Evolutionary conservation across 1,140 invertebrate species (phyloP), one percentile per base, ranked within the genome.

Genomic region (Condylostylus longicornis): DNA sequence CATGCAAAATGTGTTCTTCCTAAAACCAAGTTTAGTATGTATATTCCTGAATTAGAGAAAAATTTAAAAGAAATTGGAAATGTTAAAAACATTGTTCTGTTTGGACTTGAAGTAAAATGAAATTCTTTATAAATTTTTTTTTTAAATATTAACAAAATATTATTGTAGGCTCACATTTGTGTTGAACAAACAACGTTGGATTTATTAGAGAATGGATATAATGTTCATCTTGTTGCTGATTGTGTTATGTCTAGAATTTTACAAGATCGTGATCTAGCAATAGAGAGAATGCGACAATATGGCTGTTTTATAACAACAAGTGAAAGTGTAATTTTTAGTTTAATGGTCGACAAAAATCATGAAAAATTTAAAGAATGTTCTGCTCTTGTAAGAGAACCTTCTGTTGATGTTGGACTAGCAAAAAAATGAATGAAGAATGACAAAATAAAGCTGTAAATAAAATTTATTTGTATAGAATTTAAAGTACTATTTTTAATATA

Each of bases 21-120:
- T 15, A 94, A 93, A 60, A 85, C 80, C 2, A 68, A 69, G 45
- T 93, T 93, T 54, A 86, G 81, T 25, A 94, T 94, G 88, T 61
- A 74, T 20, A 73, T 75, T 30, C 73, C 77, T 3, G 76, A 82
- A 49, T 68, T 87, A 17, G 61, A 72, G 28, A 58, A 69, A n/a
- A 49, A 70, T 10, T 37, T 72, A 20, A 67, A 69, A 42, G 62
- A 56, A 23, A 63, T 66, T 1, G 61, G 63, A 14, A 62, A 66
- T 35, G 61, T 72, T 21, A 54, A 66, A 18, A 68, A 71, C 13
- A 69, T 85, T 22, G 69, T 93, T 15, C 56, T 94, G 0, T 84
- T 86, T 67, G 88, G 89, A 1, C 71, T 93, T 42, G 89, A 94
- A 64, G 74, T 74, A 52, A 34, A 34, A 35, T 17, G 3, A 17